phyloP scores from a whole-genome alignment of 2,797 vertebrate species.

The Spinibarbus caldwelli region DNA sequence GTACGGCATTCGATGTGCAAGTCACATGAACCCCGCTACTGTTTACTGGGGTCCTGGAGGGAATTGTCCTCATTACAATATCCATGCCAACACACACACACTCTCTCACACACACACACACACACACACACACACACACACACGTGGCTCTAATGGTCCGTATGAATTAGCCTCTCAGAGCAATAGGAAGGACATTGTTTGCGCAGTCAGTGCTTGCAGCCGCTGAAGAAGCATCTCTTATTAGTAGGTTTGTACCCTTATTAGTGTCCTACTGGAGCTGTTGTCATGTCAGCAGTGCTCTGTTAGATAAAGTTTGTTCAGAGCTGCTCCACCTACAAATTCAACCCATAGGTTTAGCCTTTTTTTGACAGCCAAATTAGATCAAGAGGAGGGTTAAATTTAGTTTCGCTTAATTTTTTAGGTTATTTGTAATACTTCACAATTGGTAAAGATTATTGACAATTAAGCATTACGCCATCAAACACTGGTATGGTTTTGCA shows the following conservation, averaged over 20 bases:
- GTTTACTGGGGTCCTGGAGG: conserved; percentile 66
- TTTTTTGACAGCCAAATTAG: neutral
- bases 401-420: neutral
- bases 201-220: conserved; percentile 61
- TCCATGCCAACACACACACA: conserved; percentile 3
- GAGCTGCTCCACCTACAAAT: neutral
- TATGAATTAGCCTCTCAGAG: conserved; percentile 67
- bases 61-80: conserved; percentile 62
- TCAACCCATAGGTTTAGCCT: too few species aligned
- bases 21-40: conserved; percentile 73
- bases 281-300: neutral
- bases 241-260: conserved; percentile 14
- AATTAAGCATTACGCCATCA: neutral
- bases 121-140: too few species aligned
- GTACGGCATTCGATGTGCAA: conserved; percentile 49
- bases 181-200: conserved; percentile 62
- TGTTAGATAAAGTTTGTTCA: neutral
- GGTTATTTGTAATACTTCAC: neutral
- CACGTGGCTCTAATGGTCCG: neutral
- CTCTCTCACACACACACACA: neutral
- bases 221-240: conserved; percentile 68
- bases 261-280: conserved; percentile 41
- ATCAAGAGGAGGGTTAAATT: neutral
- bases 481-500: neutral
- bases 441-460: neutral